Evolutionary conservation across 2,113 vertebrate species (phyloP).

Genomic region (Neomonachus schauinslandi): DNA sequence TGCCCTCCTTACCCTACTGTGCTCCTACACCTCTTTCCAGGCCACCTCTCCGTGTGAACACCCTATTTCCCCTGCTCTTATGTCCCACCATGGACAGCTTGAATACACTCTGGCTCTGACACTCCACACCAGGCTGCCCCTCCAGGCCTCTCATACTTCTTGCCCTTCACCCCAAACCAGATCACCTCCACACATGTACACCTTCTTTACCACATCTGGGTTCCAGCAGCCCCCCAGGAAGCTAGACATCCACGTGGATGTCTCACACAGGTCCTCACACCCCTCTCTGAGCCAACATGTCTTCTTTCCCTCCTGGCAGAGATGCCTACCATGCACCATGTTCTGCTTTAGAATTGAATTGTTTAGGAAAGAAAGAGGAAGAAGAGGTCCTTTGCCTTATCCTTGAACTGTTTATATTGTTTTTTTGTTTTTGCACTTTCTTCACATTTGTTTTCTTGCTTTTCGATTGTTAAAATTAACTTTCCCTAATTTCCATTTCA

Average conservation of each 20-base stretch:
- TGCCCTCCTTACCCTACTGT: background rate
- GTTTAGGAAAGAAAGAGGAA: background rate
- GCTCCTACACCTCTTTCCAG: background rate
- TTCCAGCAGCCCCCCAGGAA: background rate
- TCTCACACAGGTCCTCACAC: background rate
- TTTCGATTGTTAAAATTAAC: conserved; percentile 54
- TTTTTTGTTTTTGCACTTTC: background rate
- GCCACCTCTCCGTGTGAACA: background rate
- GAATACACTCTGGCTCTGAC: background rate
- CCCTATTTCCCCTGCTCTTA: background rate
- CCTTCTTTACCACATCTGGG: background rate
- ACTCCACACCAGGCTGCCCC: background rate
- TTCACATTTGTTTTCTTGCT: conserved; percentile 29
- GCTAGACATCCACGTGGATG: background rate
- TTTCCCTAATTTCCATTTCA: conserved; percentile 10
- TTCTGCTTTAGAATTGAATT: conserved; percentile 6
- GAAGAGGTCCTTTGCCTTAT: background rate
- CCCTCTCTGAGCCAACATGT: background rate
- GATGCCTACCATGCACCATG: background rate
- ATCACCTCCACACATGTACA: background rate
- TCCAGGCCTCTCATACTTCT: background rate
- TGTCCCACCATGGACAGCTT: background rate
- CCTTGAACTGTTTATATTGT: background rate
- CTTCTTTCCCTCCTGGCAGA: background rate
- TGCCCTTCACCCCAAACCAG: background rate